These are phyloP conservation scores for Heliconius hortense DNA, from an alignment of 2,888 invertebrate species.

Conservation along the genomic window DNA sequence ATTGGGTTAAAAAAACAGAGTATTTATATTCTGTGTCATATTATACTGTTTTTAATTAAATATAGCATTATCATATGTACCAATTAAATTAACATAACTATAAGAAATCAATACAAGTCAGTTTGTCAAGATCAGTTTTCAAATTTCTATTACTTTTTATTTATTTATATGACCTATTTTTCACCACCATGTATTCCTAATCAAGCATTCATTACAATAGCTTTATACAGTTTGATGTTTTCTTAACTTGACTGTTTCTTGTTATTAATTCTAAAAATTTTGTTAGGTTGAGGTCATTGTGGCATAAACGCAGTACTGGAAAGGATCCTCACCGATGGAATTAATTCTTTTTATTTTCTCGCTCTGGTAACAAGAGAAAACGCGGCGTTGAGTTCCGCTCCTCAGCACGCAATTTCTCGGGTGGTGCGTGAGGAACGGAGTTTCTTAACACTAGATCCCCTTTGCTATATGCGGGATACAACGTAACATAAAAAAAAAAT, in stretches of 20 bases:
- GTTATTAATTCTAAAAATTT: not conserved
- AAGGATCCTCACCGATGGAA: not conserved
- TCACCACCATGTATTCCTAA: not conserved
- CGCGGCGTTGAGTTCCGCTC: too few relatives aligned
- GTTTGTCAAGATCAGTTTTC: not conserved
- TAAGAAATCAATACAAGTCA: not conserved
- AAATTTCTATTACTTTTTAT: not conserved
- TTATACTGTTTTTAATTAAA: too few relatives aligned
- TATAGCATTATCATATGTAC: not conserved
- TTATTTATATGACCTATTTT: too few relatives aligned
- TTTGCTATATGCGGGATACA: too few relatives aligned
- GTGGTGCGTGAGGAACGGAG: too few relatives aligned
- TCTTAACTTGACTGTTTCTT: not conserved
- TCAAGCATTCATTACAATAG: not conserved
- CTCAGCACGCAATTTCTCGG: too few relatives aligned
- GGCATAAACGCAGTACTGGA: not conserved
- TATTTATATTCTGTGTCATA: too few relatives aligned
- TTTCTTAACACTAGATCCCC: too few relatives aligned
- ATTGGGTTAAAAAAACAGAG: too few relatives aligned
- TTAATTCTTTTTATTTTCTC: not conserved
- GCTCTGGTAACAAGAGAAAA: not conserved
- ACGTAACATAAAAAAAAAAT: not conserved
- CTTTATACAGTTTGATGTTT: not conserved
- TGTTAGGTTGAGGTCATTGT: not conserved
- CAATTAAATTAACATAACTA: not conserved